Percentiles rank a stretch among this genome's conserved stretches.
These are phyloP conservation scores for Nineta flava DNA, from an alignment of 2,888 invertebrate species.

Conservation along the genomic window DNA sequence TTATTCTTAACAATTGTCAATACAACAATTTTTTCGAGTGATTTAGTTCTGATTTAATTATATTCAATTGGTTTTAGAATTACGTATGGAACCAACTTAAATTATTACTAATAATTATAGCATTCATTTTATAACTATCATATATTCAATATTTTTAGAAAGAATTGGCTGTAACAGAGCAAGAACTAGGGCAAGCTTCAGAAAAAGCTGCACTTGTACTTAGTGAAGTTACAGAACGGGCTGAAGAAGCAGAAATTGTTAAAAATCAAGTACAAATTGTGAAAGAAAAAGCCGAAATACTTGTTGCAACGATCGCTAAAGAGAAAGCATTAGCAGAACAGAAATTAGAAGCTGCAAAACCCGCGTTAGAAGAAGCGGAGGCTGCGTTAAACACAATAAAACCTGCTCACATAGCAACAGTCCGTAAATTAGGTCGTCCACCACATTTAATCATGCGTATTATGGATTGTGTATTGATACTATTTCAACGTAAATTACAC, in stretches of 20 bases:
- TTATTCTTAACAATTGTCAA: too few relatives aligned
- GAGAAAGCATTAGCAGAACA: conserved; percentile 85
- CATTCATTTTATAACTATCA: too few relatives aligned
- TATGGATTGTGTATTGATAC: conserved; percentile 89
- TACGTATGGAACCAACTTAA: too few relatives aligned
- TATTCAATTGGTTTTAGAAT: too few relatives aligned
- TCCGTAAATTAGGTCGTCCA: conserved; percentile 84
- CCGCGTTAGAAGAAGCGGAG: conserved; percentile 90
- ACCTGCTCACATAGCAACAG: conserved; percentile 88
- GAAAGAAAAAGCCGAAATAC: conserved; percentile 84
- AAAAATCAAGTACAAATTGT: conserved; percentile 92
- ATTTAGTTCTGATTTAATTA: not conserved
- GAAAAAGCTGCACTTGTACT: conserved; percentile 80
- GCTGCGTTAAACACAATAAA: conserved; percentile 90
- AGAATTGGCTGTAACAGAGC: conserved; percentile 88
- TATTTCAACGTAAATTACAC: conserved; percentile 81
- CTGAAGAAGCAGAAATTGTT: conserved; percentile 88
- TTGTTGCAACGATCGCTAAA: conserved; percentile 71
- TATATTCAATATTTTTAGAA: conserved; percentile 31
- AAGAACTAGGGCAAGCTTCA: conserved; percentile 82
- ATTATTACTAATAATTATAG: too few relatives aligned
- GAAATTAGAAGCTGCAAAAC: conserved; percentile 89
- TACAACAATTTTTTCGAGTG: too few relatives aligned
- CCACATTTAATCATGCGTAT: conserved; percentile 96
- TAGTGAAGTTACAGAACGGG: conserved; percentile 80